phyloP scores from a whole-genome alignment of 2,888 invertebrate genomes.

The Pomacea canaliculata region DNA sequence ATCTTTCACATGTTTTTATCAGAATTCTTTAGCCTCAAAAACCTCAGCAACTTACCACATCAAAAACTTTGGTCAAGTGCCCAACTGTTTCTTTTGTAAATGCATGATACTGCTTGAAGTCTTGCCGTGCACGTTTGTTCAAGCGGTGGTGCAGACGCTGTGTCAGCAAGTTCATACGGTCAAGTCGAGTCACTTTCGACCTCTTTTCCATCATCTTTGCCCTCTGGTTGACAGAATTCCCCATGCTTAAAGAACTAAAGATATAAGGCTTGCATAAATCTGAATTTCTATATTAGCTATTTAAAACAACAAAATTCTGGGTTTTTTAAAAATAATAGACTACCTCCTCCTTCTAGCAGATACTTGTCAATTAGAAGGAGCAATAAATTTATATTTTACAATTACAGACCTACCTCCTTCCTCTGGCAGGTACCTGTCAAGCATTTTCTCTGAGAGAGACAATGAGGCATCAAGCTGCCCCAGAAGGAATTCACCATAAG shows the following conservation, averaged over 20 bases:
- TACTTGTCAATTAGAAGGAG: no score
- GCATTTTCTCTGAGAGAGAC: slow-evolving; percentile 78
- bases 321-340: no score
- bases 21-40: no score
- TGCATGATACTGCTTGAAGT: slow-evolving; percentile 6
- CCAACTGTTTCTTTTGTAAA: slow-evolving; percentile 53
- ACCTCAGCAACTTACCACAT: slow-evolving; percentile 50
- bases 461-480: slow-evolving; percentile 78
- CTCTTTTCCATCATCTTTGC: slow-evolving; percentile 13
- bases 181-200: background rate
- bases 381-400: no score
- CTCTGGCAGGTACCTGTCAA: slow-evolving; percentile 82
- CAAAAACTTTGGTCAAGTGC: slow-evolving; percentile 58
- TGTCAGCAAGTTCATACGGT: slow-evolving; percentile 9
- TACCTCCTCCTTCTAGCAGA: no score
- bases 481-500: slow-evolving; percentile 50
- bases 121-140: background rate
- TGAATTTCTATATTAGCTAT: no score
- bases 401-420: slow-evolving; percentile 10
- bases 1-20: no score
- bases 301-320: no score
- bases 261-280: background rate
- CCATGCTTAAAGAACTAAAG: background rate
- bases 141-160: slow-evolving; percentile 2
- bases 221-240: slow-evolving; percentile 8